Base-by-base conservation (phyloP, 2,113 vertebrate genomes). In the Cavia aperea region DNA sequence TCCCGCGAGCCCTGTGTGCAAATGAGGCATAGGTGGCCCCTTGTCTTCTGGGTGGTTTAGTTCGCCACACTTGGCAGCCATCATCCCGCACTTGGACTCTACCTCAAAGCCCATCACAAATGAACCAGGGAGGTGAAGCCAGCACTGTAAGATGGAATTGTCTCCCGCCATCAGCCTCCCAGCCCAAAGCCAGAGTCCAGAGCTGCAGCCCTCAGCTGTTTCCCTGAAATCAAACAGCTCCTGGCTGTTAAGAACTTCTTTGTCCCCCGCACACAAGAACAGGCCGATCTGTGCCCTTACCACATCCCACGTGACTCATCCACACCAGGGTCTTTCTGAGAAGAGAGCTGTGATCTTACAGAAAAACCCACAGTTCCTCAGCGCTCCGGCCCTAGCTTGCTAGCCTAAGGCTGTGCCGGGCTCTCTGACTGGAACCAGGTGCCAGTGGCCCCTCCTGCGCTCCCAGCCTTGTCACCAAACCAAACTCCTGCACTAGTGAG, bases 131-230 rank as follows among this genome's bases (percentile, higher is more conserved):
- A 85, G 72, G 46, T 56, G 29, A 10, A 16, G 11, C 21, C 39
- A 21, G 11, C 21, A 4, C n/a, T 11, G 0, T 3, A 2, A 2
- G 19, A 24, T 15, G 2, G 12, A 11, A 7, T 7, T 0, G 0
- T 21, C 72, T 56, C 23, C 58, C 12, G 1, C 6, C 19, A 4
- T 3, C 10, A 4, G 26, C 10, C 70, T 23, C 73, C 43, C 63
- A 24, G 39, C n/a, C 56, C 3, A 39, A 18, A 36, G 89, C 68
- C 11, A 4, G 26, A 43, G 39, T 15, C 56, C 18, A 51, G 56
- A 46, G 21, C 24, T 31, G 2, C 1, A 19, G 23, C 58, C 21
- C 2, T 4, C 46, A 1, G 60, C 36, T 10, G n/a, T 46, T 31
- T 4, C 14, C 10, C 81, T 4, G 33, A 36, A 65, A 21, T 31